Evolutionary conservation across 1,140 invertebrate species (phyloP), one percentile per base, ranked within the genome.

Genomic region (Wiebesia pumilae): DNA sequence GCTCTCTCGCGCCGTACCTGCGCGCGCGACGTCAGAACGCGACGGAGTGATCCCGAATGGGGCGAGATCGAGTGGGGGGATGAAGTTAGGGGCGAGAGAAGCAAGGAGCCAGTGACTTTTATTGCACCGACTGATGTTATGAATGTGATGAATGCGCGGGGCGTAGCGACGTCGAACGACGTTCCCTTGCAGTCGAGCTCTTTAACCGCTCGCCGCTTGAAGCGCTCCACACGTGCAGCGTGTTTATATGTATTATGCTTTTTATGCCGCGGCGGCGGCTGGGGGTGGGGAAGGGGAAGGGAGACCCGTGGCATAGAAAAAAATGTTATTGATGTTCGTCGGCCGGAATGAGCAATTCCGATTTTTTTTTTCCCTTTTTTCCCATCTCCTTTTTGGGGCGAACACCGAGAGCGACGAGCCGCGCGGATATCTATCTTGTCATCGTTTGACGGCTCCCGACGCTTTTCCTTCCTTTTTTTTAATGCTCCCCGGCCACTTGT

Each of bases 91-190:
- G 40, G 12, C 27, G 0, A 16, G 12, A 24, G 24, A 40, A 35
- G 3, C 9, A 24, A 58, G n/a, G 71, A 38, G 82, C 40, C 84
- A 79, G 80, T 90, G 89, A 90, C 89, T 90, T 90, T 90, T 90
- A 90, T 90, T 90, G 87, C 85, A 86, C 58, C 85, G 84, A 88
- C 87, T 89, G 86, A 89, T 87, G 86, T 89, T 89, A 90, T 90
- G 88, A 90, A 90, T 89, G 89, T 80, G 83, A 88, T 88, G 86
- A 88, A 89, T 86, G 87, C 84, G 67, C 43, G 19, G 33, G 86
- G 62, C 47, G 19, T 38, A 40, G 3, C 16, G 47, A 43, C 71
- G 21, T 40, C 38, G 38, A 75, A 75, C 71, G 38, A 40, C 38
- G 14, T 75, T 38, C 71, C 71, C 71, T 75, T 75, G 38, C 40